These are phyloP conservation scores for Caiman crocodilus DNA, from an alignment of 2,797 vertebrate genomes.

Conservation along the genomic window DNA sequence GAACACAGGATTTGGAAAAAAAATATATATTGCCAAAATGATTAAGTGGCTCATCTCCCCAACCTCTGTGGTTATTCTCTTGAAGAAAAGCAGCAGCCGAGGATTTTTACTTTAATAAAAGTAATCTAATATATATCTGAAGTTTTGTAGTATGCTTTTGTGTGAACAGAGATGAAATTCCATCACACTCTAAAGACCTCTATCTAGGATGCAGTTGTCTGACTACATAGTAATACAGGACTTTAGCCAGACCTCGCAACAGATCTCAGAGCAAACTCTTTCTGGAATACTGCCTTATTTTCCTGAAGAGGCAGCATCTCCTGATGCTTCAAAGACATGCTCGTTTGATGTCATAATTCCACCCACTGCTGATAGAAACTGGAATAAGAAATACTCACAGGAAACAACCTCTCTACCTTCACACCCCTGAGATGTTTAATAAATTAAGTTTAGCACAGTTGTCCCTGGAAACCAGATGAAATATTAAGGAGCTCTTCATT, in stretches of 20 bases:
- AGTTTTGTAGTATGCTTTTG: background rate
- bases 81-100: background rate
- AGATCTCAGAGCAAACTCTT: slow-evolving; percentile 10
- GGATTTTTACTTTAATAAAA: slow-evolving; percentile 16
- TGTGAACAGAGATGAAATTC: background rate
- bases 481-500: background rate
- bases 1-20: background rate
- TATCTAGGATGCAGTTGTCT: background rate
- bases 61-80: background rate
- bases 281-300: background rate
- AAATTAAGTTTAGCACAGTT: background rate
- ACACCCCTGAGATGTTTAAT: background rate
- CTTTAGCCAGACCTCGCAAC: background rate
- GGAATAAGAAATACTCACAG: background rate
- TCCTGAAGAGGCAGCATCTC: background rate
- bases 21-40: slow-evolving; percentile 38
- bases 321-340: background rate
- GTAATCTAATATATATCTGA: background rate
- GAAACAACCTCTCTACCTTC: background rate
- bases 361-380: background rate
- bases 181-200: background rate
- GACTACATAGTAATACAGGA: background rate
- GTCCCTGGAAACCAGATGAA: background rate
- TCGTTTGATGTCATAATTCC: background rate
- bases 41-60: background rate